Evolutionary conservation across 2,888 invertebrate genomes (phyloP).

Genomic region (Scelioninae gen. 1): DNA sequence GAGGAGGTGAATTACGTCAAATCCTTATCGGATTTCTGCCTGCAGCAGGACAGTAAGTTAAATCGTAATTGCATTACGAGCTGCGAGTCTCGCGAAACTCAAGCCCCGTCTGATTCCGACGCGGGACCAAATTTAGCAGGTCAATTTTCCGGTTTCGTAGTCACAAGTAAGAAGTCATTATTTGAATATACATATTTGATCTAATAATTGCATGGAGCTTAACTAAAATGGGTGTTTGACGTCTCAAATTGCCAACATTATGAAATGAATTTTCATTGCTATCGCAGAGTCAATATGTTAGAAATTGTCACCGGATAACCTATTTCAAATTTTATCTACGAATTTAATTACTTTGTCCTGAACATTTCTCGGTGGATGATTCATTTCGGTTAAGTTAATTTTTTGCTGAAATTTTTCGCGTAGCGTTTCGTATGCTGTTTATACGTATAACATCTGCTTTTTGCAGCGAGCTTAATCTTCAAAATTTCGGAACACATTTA

Average conservation of each 20-base stretch:
- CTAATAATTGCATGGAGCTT: constrained; percentile 54
- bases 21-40: constrained; percentile 71
- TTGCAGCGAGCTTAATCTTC: too few relatives aligned
- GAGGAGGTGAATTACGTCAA: constrained; percentile 63
- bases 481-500: too few relatives aligned
- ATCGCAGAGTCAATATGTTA: constrained; percentile 23
- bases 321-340: not conserved
- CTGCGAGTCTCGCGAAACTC: constrained; percentile 58
- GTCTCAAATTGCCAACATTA: constrained; percentile 43
- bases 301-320: constrained; percentile 11
- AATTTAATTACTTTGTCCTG: not conserved
- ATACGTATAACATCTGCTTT: too few relatives aligned
- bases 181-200: constrained; percentile 57
- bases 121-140: constrained; percentile 61
- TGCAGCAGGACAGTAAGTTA: constrained; percentile 66
- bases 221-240: constrained; percentile 43
- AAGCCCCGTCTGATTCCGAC: constrained; percentile 50
- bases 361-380: not conserved
- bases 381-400: too few relatives aligned
- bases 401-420: too few relatives aligned
- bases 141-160: constrained; percentile 59
- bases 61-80: constrained; percentile 66
- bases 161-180: constrained; percentile 61
- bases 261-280: constrained; percentile 35
- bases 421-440: too few relatives aligned